Evolutionary conservation across 2,888 invertebrate species (phyloP), one percentile per base, ranked within the genome.

Genomic region (Melanchra persicariae): DNA sequence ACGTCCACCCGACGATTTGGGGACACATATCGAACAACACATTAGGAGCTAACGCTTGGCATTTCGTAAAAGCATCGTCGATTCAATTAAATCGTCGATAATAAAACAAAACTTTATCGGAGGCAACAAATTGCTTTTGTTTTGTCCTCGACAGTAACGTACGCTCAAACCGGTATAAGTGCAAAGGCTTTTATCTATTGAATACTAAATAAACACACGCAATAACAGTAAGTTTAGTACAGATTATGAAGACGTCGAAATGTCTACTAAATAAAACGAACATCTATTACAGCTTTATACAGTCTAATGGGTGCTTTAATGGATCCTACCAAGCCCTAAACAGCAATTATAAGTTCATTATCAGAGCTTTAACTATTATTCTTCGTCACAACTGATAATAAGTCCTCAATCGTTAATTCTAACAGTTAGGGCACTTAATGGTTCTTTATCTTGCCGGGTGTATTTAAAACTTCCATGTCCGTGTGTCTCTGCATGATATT

Each of bases 331-430:
- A 79, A 70, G 71, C 64, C 69, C 79, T 74, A 82, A 84, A 83
- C 82, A 78, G 76, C 82, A 83, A 85, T 85, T 87, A 85, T 79
- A 85, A 83, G 74, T 79, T 74, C 58, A 74, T 84, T 85, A 85
- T 83, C 81, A 73, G 70, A 71, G 37, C 47, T 73, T 66, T 72
- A 74, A 61, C 77, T 70, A 79, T 81, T 69, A 77, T 81, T 82
- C 79, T 79, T 84, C 71, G 70, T 78, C 77, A 79, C 74, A 72
- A 61, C 69, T 66, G 69, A 70, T 71, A 64, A 77, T 68, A 79
- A 54, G 54, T 70, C 45, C 51, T 71, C 55, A 67, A 79, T 71
- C 84, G 68, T 69, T 66, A 76, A 69, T 64, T 60, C 62, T 51
- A 47, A 69, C 69, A 60, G 43, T 67, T 62, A 70, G 19, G 47